Base-by-base conservation (phyloP, 1,140 invertebrate genomes). In the Lepidurus apus region DNA sequence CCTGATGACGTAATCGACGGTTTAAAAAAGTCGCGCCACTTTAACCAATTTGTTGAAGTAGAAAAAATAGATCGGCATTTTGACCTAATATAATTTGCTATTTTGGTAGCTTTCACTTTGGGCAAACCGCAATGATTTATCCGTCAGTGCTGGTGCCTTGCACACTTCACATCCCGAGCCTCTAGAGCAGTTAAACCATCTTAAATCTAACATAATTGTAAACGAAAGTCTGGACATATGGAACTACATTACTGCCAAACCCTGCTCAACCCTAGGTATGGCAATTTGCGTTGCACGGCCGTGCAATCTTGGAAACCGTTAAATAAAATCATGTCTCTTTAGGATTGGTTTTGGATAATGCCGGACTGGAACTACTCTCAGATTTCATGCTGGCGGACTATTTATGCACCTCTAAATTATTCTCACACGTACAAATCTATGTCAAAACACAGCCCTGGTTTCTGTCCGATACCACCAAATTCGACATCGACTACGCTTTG, bases 361-460 rank as follows among this genome's bases (percentile, higher is more conserved):
- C 95, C 42, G 97, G 95, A 0, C 96, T 96, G 84, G 98, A 99
- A 87, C 81, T 99, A 6, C 92, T 96, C 81, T 91, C 91, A 4
- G 98, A 99, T 85, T 86, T 99, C 0, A 93, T 94, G 84, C 84
- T 99, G 11, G 93, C 93, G 13, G 91, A 93, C 81, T 94, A 93
- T 82, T 84, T 99, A 4, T 84, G 93, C 34, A 84, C 87, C 17
- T 86, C 89, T 77, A 87, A 89, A 73, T 85, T 95, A 21, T 91
- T 91, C 0, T 84, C 87, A 43, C 89, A 89, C 85, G 87, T 99
- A 73, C 86, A 91, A 78, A 93, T 99, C 82, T 91, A 97, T 84
- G 91, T 92, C 0, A 99, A 99, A 88, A 86, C 88, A 10, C 91
- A 95, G 81, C 97, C 97, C 0, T 99, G 98, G 98, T 99, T 95